Evolutionary conservation across 2,113 vertebrate species (phyloP), one percentile per base, ranked within the genome.

Genomic region (Aythya baeri): DNA sequence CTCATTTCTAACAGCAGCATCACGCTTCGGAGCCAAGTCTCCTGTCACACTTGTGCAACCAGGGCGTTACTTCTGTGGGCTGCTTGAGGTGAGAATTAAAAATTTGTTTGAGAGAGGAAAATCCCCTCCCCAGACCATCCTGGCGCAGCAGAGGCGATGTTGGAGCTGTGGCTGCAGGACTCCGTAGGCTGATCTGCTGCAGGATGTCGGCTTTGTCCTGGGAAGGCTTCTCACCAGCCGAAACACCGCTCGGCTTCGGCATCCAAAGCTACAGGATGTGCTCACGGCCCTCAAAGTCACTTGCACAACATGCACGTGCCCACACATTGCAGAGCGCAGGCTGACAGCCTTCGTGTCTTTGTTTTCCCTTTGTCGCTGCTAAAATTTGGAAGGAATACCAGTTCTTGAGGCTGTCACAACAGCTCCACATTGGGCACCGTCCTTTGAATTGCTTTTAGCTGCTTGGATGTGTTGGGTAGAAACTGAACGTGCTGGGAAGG

Each of bases 21-120:
- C 0, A 0, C 7, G 0, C 31, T 46, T 74, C 31, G 49, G 16
- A 22, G 16, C 54, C 23, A 25, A 31, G 15, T 77, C 67, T 49
- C 17, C n/a, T 70, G 62, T 90, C 38, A 21, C 20, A 1, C 52
- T 46, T 84, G 25, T 59, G 26, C 41, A 87, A 58, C 5, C 23
- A 41, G 14, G 2, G 4, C 1, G 0, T 73, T 80, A 17, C 41
- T 85, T 27, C n/a, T 41, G 20, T 62, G 61, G 22, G 52, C 67
- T 85, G 26, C 58, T 79, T 76, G 34, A 70, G 27, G 34, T 68
- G 72, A 79, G 25, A 80, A 71, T 36, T 73, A 65, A 73, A 61
- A 73, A 14, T 17, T 29, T 80, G 31, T 3, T 26, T 70, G 12
- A 43, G 61, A 43, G n/a, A 27, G 49, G 25, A 36, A 52, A 21